Conservation (phyloP, 2,797 vertebrate genomes). For the Anabacerthia variegaticeps region DNA sequence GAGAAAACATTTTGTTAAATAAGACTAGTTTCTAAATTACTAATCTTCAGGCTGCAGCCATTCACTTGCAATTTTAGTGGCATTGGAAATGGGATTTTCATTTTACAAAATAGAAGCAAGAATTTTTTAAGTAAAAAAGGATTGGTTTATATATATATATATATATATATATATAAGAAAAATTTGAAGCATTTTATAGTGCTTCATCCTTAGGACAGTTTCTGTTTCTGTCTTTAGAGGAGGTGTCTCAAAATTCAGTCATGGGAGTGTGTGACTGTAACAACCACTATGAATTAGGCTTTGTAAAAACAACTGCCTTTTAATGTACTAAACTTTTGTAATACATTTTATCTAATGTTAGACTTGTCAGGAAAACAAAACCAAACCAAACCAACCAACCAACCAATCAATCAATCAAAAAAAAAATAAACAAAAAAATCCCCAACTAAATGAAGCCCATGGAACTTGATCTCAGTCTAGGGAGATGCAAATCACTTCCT, state of each 20-base stretch:
- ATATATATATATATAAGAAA: neutral
- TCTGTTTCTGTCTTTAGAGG: neutral
- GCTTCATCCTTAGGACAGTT: neutral
- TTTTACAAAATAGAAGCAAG: neutral
- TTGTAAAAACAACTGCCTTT: neutral
- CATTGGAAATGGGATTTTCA: neutral
- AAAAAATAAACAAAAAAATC: too few species aligned
- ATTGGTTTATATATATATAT: neutral
- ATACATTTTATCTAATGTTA: neutral
- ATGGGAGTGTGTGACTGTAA: neutral
- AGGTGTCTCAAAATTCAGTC: neutral
- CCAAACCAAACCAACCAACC: too few species aligned
- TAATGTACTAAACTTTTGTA: neutral
- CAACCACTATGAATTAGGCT: neutral
- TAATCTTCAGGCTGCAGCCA: slow-evolving; percentile 27
- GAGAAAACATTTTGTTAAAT: slow-evolving; percentile 14
- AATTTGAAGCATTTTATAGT: neutral
- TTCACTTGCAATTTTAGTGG: neutral
- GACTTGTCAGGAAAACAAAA: neutral
- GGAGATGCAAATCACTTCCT: neutral
- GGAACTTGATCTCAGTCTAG: neutral
- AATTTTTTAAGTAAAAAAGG: neutral
- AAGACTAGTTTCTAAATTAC: neutral
- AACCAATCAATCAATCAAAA: too few species aligned
- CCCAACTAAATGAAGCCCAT: neutral